Evolutionary conservation across 2,113 vertebrate genomes (phyloP).

Genomic region (Cinclus mexicanus): DNA sequence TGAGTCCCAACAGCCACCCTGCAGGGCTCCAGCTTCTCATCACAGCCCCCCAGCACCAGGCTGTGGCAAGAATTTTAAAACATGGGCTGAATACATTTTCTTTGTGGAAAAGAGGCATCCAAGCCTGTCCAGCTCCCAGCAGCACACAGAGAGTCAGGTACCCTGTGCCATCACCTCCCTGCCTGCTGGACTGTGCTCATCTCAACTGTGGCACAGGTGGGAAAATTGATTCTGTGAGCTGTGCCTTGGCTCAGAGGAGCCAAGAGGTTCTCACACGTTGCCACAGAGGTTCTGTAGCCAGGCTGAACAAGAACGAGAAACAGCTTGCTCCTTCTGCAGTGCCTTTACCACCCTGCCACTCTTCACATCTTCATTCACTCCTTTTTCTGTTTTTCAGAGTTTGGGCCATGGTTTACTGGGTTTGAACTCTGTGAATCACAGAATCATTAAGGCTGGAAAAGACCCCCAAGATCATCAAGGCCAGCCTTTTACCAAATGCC

Average conservation of each 20-base stretch:
- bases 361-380: not conserved
- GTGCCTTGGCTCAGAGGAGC: not conserved
- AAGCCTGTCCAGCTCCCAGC: not conserved
- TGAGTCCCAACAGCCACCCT: not conserved
- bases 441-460: not conserved
- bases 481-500: not conserved
- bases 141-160: not conserved
- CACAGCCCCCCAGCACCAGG: rapidly evolving
- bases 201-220: not conserved
- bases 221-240: not conserved
- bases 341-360: not conserved
- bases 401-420: not conserved
- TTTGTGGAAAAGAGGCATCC: not conserved
- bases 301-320: not conserved
- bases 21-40: not conserved
- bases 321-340: not conserved
- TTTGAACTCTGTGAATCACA: not conserved
- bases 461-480: not conserved
- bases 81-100: not conserved
- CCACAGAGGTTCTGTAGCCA: not conserved
- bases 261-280: not conserved
- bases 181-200: not conserved
- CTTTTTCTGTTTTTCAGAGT: not conserved
- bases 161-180: not conserved
- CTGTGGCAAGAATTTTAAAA: not conserved